Percentiles rank a stretch among this genome's conserved stretches.
Conservation (phyloP, 2,797 vertebrate genomes). For the Danio albolineatus region DNA sequence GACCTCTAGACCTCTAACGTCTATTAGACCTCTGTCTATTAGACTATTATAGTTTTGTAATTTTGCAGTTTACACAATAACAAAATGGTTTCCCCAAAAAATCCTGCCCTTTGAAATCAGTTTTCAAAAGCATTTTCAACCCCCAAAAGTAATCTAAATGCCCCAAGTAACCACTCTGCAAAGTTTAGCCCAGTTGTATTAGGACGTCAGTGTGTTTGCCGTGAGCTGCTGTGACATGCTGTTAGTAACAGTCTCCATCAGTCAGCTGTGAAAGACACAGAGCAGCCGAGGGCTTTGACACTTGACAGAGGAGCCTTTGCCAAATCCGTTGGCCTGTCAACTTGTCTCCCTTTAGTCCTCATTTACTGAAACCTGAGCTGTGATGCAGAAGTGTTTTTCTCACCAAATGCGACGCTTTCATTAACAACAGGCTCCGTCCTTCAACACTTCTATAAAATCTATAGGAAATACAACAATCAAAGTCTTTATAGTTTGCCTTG, state of each 20-base stretch:
- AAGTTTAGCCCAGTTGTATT: not conserved
- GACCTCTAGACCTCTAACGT: too few relatives aligned
- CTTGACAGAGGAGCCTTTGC: conserved; percentile 26
- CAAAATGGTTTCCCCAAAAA: too few relatives aligned
- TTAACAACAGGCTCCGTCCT: not conserved
- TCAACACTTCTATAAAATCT: conserved; percentile 17
- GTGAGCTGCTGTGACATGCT: not conserved
- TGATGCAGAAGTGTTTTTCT: conserved; percentile 6
- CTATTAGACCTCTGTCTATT: too few relatives aligned
- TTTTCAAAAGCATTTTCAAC: too few relatives aligned
- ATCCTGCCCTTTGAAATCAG: too few relatives aligned
- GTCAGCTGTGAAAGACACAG: conserved; percentile 32
- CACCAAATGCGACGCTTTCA: not conserved
- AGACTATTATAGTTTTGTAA: too few relatives aligned
- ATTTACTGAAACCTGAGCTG: conserved; percentile 26
- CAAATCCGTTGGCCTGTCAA: conserved; percentile 25
- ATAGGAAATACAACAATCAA: conserved; percentile 2
- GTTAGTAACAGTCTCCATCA: conserved; percentile 26
- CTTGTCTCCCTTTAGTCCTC: conserved; percentile 29
- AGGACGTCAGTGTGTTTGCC: not conserved
- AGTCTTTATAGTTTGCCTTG: not conserved
- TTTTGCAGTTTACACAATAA: too few relatives aligned
- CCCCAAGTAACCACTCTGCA: not conserved
- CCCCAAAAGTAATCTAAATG: too few relatives aligned
- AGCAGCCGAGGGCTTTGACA: conserved; percentile 26